Percentiles rank a stretch among this genome's conserved stretches.
Evolutionary conservation across 2,888 invertebrate genomes (phyloP).

Genomic region (Cryptus viduatorius): DNA sequence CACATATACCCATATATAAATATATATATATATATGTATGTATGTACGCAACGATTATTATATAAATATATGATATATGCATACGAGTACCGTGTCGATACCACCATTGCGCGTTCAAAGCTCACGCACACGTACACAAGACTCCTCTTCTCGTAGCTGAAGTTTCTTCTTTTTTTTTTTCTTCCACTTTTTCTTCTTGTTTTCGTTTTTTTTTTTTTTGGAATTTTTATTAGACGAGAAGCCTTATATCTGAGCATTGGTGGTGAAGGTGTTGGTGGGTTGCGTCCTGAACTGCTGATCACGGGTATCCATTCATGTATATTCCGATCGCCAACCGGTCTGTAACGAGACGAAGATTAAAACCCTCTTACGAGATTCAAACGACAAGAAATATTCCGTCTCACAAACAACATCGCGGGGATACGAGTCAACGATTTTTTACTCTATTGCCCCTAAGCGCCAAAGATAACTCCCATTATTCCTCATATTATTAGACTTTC

Average conservation of each 20-base stretch:
- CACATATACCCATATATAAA: conserved; percentile 68
- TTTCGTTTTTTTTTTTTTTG: conserved; percentile 28
- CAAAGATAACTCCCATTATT: not conserved
- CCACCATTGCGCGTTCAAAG: conserved; percentile 41
- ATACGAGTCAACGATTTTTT: not conserved
- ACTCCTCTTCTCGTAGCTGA: conserved; percentile 33
- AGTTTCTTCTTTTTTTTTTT: conserved; percentile 13
- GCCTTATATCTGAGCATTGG: conserved; percentile 73
- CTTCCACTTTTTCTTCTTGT: not conserved
- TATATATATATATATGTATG: conserved; percentile 50
- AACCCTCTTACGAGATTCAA: conserved; percentile 42
- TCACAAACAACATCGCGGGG: not conserved
- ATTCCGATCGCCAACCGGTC: conserved; percentile 97
- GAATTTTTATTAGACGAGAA: conserved; percentile 54
- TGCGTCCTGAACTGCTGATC: conserved; percentile 81
- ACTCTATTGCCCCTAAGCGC: not conserved
- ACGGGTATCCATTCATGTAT: conserved; percentile 92
- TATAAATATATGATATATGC: conserved; percentile 70
- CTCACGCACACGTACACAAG: conserved; percentile 44
- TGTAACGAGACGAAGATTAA: conserved; percentile 86
- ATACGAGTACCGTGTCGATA: conserved; percentile 68
- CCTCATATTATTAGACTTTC: not conserved
- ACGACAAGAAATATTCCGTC: conserved; percentile 34
- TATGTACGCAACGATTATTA: conserved; percentile 69
- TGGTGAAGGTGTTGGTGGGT: conserved; percentile 76